These are phyloP conservation scores for Drosophila vallismaia DNA, from an alignment of 2,888 invertebrate genomes.

Conservation along the genomic window DNA sequence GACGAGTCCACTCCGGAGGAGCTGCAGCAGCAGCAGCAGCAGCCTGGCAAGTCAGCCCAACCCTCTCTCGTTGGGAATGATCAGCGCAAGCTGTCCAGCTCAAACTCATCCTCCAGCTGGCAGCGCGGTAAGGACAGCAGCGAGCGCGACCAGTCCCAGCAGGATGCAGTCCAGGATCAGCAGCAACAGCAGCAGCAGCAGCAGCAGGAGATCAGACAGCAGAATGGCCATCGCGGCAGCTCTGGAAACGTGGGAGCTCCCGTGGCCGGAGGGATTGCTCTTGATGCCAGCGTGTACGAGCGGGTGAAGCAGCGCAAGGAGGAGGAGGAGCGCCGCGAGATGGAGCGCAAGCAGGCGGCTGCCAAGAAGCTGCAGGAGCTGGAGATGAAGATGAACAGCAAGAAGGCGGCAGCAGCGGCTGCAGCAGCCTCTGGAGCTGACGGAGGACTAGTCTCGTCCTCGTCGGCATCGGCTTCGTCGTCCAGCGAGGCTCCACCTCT, in stretches of 20 bases:
- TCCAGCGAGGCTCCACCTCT: slow-evolving; percentile 18
- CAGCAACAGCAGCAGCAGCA: slow-evolving; percentile 48
- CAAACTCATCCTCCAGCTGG: slow-evolving; percentile 51
- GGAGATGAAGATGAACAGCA: slow-evolving; percentile 88
- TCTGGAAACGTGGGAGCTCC: slow-evolving; percentile 56
- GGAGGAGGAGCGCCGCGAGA: slow-evolving; percentile 93
- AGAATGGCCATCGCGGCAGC: slow-evolving; percentile 84
- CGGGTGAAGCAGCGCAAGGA: slow-evolving; percentile 93
- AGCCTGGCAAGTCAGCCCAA: slow-evolving; percentile 40
- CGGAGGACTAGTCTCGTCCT: slow-evolving; percentile 19
- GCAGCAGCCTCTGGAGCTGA: slow-evolving; percentile 18
- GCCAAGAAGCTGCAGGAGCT: slow-evolving; percentile 88
- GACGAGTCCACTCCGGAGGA: slow-evolving; percentile 87
- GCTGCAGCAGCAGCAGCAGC: not conserved
- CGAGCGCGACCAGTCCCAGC: slow-evolving; percentile 46
- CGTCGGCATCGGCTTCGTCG: slow-evolving; percentile 19
- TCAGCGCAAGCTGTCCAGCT: slow-evolving; percentile 58
- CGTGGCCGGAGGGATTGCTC: slow-evolving; percentile 80
- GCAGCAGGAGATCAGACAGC: slow-evolving; percentile 77
- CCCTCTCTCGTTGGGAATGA: slow-evolving; percentile 40
- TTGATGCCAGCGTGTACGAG: slow-evolving; percentile 91
- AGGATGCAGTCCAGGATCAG: slow-evolving; percentile 8
- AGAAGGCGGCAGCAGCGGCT: slow-evolving; percentile 84
- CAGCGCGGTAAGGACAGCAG: slow-evolving; percentile 68
- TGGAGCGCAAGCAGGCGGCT: slow-evolving; percentile 86